Percentiles rank a stretch among this genome's conserved stretches.
Evolutionary conservation across 2,888 invertebrate genomes (phyloP).

Genomic region (Dynastes hyllus): DNA sequence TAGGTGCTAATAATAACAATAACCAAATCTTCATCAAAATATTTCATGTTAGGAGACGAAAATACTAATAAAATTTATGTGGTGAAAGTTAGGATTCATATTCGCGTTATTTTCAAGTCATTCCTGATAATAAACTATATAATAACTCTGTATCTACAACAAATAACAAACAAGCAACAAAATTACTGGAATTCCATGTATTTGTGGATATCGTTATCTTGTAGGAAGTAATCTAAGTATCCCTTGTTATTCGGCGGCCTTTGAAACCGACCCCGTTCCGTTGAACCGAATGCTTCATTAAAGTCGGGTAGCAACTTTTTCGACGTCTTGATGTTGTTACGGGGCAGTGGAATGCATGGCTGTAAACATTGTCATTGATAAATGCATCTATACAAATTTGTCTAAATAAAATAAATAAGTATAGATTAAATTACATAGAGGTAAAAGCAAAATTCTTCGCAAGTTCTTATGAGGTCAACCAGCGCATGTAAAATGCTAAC

Average conservation of each 20-base stretch:
- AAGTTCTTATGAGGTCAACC: background rate
- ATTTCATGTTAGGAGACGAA: no score
- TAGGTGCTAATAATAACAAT: background rate
- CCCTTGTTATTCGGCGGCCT: constrained; percentile 68
- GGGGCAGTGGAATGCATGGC: constrained; percentile 17
- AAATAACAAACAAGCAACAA: constrained; percentile 35
- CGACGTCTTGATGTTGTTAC: constrained; percentile 54
- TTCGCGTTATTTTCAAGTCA: background rate
- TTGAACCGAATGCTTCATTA: constrained; percentile 90
- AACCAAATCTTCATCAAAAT: background rate
- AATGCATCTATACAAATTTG: no score
- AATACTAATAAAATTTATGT: no score
- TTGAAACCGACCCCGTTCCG: constrained; percentile 87
- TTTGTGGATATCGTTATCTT: constrained; percentile 60
- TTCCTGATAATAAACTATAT: constrained; percentile 24
- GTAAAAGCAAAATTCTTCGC: background rate
- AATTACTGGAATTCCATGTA: constrained; percentile 64
- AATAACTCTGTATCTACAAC: constrained; percentile 34
- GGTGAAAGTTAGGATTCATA: no score
- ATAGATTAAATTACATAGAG: background rate
- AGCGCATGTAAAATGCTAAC: background rate
- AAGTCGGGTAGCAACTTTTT: constrained; percentile 82
- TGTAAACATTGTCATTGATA: constrained; percentile 23
- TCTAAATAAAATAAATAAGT: background rate
- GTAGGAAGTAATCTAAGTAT: constrained; percentile 65